Evolutionary conservation across 2,888 invertebrate species (phyloP), one percentile per base, ranked within the genome.

Genomic region (Megalurothrips usitatus): DNA sequence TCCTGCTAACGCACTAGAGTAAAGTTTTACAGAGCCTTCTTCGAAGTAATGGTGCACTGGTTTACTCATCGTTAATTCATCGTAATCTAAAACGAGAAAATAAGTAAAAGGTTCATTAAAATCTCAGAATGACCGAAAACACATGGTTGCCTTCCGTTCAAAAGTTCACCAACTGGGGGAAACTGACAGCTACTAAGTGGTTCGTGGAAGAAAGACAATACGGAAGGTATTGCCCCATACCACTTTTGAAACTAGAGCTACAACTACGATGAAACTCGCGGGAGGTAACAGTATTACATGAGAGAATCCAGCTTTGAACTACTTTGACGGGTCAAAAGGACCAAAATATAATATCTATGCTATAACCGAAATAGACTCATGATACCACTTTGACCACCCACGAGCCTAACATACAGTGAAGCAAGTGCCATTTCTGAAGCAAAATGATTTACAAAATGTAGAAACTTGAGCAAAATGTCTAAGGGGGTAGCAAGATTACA

Each of bases 371-470:
- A 58, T 4, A 11, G 19, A 26, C 23, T 75, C 68, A 75, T 75
- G 68, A 75, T 26, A n/a, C 11, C 10, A 23, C 23, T 12, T 4
- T 75, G 26, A 26, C 68, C 68, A 75, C 68, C 68, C 68, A 26
- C 68, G 68, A 75, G 68, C 23, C 68, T 75, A 75, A 75, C 23
- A 26, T 75, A 75, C 68, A 75, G 68, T 75, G 26, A 75, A 75
- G 68, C 26, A 75, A 75, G 68, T 75, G 68, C 68, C 68, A 75
- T 75, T 75, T 75, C 68, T 75, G 68, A 26, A 75, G 68, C 68
- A 75, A 26, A 75, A 58, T 58, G 58, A 58, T 58, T 58, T 19
- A 58, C 58, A 19, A 58, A 43, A 43, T 43, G 34, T 4, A 43
- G 34, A 43, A 43, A 43, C 58, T 58, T 12, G 17, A 17, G 17